Evolutionary conservation across 2,113 vertebrate genomes (phyloP).

Genomic region (Tragelaphus strepsiceros): DNA sequence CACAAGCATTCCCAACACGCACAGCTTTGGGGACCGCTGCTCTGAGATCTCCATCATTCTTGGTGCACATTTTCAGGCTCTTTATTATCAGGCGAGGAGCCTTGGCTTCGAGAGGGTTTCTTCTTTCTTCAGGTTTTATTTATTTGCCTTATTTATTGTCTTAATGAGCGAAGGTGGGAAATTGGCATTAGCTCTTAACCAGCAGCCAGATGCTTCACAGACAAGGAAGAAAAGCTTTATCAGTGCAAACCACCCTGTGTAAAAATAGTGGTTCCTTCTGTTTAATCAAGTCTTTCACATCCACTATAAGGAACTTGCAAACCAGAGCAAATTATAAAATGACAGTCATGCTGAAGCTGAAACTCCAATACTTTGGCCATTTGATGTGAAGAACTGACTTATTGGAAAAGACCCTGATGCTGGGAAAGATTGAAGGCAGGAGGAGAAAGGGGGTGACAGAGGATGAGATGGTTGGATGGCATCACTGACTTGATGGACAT

Average conservation of each 20-base stretch:
- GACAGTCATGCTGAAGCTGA: background rate
- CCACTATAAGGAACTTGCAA: background rate
- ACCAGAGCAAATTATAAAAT: background rate
- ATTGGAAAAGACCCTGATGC: background rate
- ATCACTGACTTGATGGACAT: background rate
- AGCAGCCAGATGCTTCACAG: fast-evolving
- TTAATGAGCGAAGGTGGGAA: background rate
- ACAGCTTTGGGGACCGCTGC: background rate
- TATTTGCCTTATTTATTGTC: background rate
- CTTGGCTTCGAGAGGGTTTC: background rate
- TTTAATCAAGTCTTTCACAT: background rate
- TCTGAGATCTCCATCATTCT: fast-evolving
- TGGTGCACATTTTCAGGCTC: background rate
- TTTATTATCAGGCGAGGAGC: background rate
- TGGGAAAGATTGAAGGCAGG: background rate
- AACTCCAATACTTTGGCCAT: background rate
- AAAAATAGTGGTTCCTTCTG: background rate
- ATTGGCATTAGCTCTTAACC: background rate
- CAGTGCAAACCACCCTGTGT: background rate
- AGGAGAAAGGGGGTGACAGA: background rate
- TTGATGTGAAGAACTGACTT: background rate
- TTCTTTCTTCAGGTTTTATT: background rate
- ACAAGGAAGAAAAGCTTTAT: background rate
- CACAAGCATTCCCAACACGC: background rate
- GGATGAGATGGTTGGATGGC: background rate